phyloP scores from a whole-genome alignment of 2,113 vertebrate species.

The Peromyscus polionotus region DNA sequence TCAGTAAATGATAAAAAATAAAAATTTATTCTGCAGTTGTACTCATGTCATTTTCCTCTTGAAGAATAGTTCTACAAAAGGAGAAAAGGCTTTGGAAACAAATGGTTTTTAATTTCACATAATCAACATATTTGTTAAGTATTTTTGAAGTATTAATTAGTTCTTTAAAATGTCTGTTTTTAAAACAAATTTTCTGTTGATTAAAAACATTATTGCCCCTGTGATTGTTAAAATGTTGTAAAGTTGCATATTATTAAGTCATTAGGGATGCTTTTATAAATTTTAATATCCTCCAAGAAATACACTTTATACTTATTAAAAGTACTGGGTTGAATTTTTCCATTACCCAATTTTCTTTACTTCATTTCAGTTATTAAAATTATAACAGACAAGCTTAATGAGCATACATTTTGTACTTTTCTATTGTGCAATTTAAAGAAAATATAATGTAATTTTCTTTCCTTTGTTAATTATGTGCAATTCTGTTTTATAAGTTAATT shows the following conservation, averaged over 20 bases:
- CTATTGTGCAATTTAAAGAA: slow-evolving; percentile 12
- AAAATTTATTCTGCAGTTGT: slow-evolving; percentile 9
- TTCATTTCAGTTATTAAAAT: slow-evolving; percentile 62
- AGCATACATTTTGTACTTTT: neutral
- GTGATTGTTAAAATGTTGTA: slow-evolving; percentile 57
- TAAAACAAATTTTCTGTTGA: slow-evolving; percentile 36
- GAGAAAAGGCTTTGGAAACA: neutral
- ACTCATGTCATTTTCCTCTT: neutral
- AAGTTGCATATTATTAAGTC: neutral
- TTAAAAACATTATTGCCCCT: neutral
- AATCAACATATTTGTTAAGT: neutral
- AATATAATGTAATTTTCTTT: slow-evolving; percentile 48
- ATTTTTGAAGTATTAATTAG: slow-evolving; percentile 41
- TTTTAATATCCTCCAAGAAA: slow-evolving; percentile 52
- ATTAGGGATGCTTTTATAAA: slow-evolving; percentile 45
- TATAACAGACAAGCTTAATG: slow-evolving; percentile 19
- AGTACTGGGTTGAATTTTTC: slow-evolving; percentile 32
- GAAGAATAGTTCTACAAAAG: neutral
- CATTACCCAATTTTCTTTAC: slow-evolving; percentile 11
- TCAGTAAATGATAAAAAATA: slow-evolving; percentile 36
- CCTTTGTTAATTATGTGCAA: slow-evolving; percentile 25
- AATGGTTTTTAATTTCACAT: slow-evolving; percentile 24
- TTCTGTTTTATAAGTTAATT: slow-evolving; percentile 59
- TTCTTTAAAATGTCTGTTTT: slow-evolving; percentile 59
- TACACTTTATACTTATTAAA: slow-evolving; percentile 63